Conservation (phyloP, 2,113 vertebrate species). For the Saimiri boliviensis region DNA sequence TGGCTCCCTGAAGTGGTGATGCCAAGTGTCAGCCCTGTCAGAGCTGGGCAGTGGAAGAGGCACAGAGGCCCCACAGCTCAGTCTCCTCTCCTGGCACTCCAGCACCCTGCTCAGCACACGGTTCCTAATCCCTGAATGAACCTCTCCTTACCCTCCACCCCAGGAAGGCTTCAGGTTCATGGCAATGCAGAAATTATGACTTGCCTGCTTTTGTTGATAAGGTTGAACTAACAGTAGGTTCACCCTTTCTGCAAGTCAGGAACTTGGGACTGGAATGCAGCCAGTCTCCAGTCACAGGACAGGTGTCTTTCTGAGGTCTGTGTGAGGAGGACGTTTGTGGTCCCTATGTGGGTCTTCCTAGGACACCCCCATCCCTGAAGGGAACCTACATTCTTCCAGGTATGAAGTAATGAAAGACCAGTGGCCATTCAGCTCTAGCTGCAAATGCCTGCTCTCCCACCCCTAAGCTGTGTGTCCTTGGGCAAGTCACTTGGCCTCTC, state of each 20-base stretch:
- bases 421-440: background rate
- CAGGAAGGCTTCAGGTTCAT: background rate
- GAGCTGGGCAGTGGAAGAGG: background rate
- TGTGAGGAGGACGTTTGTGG: background rate
- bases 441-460: background rate
- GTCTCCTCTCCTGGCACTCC: slow-evolving; percentile 60
- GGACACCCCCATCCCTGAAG: background rate
- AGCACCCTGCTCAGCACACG: slow-evolving; percentile 56
- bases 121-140: slow-evolving; percentile 60
- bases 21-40: accelerated
- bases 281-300: accelerated
- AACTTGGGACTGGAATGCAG: accelerated
- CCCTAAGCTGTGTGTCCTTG: background rate
- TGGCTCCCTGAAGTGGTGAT: background rate
- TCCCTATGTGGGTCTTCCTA: background rate
- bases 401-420: background rate
- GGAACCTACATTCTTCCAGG: background rate
- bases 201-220: accelerated
- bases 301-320: background rate
- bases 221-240: background rate
- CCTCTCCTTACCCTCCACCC: slow-evolving; percentile 62
- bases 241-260: background rate
- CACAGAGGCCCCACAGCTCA: slow-evolving; percentile 53
- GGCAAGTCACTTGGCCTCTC: background rate
- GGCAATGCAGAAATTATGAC: accelerated